These are phyloP conservation scores for Euleptes europaea DNA, from an alignment of 2,113 vertebrate genomes.

Conservation along the genomic window DNA sequence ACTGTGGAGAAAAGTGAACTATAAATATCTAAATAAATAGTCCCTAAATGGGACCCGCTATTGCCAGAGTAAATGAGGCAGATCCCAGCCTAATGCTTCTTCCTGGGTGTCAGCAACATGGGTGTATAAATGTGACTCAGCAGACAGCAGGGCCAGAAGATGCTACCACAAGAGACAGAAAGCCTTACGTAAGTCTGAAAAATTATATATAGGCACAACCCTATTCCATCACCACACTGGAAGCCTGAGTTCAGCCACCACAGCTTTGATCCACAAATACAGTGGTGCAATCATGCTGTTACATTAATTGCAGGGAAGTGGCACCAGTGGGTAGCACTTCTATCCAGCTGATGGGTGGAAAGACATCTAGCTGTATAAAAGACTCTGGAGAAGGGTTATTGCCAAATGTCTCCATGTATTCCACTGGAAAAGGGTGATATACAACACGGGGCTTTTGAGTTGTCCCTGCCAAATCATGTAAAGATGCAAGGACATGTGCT, in stretches of 20 bases:
- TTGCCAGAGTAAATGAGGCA: neutral
- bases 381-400: neutral
- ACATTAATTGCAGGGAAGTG: neutral
- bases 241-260: neutral
- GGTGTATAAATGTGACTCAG: neutral
- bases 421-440: neutral
- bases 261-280: neutral
- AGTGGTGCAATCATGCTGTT: neutral
- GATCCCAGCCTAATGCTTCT: neutral
- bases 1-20: no score
- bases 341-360: neutral
- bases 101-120: neutral
- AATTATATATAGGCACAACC: neutral
- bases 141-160: neutral
- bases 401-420: neutral
- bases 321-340: neutral
- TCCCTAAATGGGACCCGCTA: neutral
- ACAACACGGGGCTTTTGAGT: neutral
- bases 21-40: neutral
- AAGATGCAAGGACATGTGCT: neutral
- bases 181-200: neutral
- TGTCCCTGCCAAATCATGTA: neutral
- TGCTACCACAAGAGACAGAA: neutral
- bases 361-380: neutral
- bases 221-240: neutral